phyloP scores from a whole-genome alignment of 53 echinoderm and acorn worm genomes.

The Glandiceps talaboti region DNA sequence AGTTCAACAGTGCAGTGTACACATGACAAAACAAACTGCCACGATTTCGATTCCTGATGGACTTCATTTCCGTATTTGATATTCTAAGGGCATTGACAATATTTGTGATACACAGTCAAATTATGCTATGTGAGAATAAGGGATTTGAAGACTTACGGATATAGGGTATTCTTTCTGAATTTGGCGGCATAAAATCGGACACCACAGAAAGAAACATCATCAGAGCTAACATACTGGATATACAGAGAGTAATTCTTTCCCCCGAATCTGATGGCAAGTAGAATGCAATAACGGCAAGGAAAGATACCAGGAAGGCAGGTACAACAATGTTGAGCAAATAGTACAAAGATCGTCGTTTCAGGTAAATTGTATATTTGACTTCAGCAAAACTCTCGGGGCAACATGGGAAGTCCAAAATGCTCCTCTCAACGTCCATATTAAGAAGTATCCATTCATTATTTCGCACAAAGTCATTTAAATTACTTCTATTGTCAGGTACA shows the following conservation, averaged over 20 bases:
- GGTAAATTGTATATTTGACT: background rate
- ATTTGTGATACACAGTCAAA: no score
- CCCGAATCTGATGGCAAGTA: background rate
- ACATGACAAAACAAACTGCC: no score
- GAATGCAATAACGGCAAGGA: background rate
- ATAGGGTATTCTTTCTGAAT: background rate
- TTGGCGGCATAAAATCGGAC: background rate
- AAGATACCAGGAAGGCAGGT: background rate
- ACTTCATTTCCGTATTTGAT: no score
- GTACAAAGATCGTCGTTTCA: background rate
- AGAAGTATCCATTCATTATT: background rate
- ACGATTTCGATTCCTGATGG: no score
- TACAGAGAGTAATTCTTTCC: background rate
- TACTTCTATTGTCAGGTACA: background rate
- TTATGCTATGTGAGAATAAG: no score
- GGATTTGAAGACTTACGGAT: background rate
- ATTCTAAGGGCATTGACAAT: no score
- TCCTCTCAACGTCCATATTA: background rate
- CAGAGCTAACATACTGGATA: background rate
- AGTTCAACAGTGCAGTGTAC: no score
- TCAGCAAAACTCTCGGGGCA: background rate
- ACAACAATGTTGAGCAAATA: background rate
- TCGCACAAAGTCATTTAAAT: background rate
- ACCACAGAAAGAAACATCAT: background rate
- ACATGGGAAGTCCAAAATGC: background rate